Conservation (phyloP, 2,888 invertebrate genomes). For the Clunio marinus region DNA sequence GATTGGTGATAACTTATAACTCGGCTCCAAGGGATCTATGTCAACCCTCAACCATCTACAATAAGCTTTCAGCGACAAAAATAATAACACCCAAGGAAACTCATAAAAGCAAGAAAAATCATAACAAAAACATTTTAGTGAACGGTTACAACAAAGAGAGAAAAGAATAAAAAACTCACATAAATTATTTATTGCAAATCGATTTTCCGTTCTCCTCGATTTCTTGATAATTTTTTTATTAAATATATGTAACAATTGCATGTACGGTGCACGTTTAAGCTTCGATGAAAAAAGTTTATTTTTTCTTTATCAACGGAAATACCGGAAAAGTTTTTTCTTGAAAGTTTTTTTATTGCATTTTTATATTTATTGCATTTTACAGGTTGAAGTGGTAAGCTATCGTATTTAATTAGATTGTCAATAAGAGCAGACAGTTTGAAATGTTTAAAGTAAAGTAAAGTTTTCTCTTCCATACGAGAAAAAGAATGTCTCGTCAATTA, state of each 20-base stretch:
- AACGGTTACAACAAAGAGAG: background rate
- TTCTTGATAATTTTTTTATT: slow-evolving; percentile 12
- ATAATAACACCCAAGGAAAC: too few species aligned
- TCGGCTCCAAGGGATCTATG: background rate
- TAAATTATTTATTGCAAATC: slow-evolving; percentile 37
- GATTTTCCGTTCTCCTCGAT: slow-evolving; percentile 24
- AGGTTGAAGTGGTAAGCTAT: too few species aligned
- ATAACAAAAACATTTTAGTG: background rate
- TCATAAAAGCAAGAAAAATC: too few species aligned
- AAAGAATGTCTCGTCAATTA: background rate
- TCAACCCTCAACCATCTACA: background rate
- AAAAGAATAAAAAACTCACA: slow-evolving; percentile 27
- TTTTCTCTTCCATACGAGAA: background rate
- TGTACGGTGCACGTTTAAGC: background rate
- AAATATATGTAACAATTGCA: slow-evolving; percentile 5
- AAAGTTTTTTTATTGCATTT: too few species aligned
- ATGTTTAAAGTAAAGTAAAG: background rate
- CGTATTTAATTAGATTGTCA: too few species aligned
- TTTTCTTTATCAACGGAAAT: background rate
- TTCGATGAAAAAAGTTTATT: background rate
- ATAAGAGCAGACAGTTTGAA: background rate
- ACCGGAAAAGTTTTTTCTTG: too few species aligned
- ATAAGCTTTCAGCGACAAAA: background rate
- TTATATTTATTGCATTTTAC: too few species aligned
- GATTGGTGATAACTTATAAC: background rate